Percentiles rank a stretch among this genome's conserved stretches.
Evolutionary conservation across 2,888 invertebrate genomes (phyloP).

Genomic region (Furcula furcula): DNA sequence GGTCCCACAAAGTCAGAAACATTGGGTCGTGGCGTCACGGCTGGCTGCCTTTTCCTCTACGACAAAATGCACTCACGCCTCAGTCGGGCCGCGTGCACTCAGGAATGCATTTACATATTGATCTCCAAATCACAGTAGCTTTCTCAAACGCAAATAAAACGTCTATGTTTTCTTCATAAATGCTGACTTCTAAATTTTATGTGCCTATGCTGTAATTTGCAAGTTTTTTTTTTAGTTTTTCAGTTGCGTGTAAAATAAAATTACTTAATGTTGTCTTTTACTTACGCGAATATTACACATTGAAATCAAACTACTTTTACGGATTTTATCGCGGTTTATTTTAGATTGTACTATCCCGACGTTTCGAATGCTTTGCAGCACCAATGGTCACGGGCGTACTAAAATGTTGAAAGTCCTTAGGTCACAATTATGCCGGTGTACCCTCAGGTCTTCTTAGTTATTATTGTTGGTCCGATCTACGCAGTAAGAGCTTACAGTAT

Average conservation of each 20-base stretch:
- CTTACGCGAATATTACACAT: too few relatives aligned
- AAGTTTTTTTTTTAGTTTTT: slow-evolving; percentile 17
- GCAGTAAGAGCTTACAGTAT: too few relatives aligned
- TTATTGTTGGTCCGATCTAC: too few relatives aligned
- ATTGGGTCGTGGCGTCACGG: slow-evolving; percentile 46
- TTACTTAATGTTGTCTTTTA: too few relatives aligned
- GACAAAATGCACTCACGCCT: slow-evolving; percentile 74
- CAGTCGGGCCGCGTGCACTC: slow-evolving; percentile 51
- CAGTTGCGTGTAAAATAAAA: slow-evolving; percentile 21
- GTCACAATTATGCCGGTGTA: too few relatives aligned
- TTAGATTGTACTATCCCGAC: too few relatives aligned
- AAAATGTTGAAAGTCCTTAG: too few relatives aligned
- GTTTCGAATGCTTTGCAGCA: too few relatives aligned
- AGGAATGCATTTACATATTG: slow-evolving; percentile 75
- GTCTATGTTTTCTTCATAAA: slow-evolving; percentile 37
- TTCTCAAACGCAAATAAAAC: slow-evolving; percentile 58
- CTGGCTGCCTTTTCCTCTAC: slow-evolving; percentile 53
- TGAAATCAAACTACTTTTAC: too few relatives aligned
- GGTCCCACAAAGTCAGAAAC: slow-evolving; percentile 48
- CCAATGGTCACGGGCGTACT: too few relatives aligned
- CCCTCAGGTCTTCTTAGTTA: too few relatives aligned
- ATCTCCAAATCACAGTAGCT: slow-evolving; percentile 65
- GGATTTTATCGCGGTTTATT: too few relatives aligned
- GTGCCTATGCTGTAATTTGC: slow-evolving; percentile 10
- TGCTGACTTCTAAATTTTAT: slow-evolving; percentile 17